These are phyloP conservation scores for Candoia aspera DNA, from an alignment of 2,113 vertebrate genomes.

Conservation along the genomic window DNA sequence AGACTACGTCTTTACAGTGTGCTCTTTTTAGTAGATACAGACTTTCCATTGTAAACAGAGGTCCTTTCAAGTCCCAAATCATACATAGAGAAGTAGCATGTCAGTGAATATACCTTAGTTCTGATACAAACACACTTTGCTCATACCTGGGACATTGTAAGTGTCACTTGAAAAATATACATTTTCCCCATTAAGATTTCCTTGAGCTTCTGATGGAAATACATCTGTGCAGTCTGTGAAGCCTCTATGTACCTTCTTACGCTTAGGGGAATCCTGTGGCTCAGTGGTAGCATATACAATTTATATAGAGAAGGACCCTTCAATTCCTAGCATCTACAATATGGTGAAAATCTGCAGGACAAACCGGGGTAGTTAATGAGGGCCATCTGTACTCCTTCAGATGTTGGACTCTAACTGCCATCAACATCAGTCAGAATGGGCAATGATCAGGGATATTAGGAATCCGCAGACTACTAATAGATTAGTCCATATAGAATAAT, in stretches of 20 bases:
- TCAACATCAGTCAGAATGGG: background rate
- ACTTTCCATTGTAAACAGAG: background rate
- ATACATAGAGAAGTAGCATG: background rate
- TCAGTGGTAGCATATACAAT: background rate
- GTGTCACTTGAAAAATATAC: background rate
- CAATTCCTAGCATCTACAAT: background rate
- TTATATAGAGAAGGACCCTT: background rate
- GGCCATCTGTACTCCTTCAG: background rate
- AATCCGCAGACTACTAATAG: background rate
- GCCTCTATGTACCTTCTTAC: background rate
- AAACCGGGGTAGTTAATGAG: background rate
- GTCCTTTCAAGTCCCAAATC: background rate
- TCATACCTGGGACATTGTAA: background rate
- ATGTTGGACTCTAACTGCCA: background rate
- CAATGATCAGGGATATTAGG: background rate
- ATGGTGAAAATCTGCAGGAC: background rate
- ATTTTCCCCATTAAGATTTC: background rate
- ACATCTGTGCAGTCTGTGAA: background rate
- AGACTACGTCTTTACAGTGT: background rate
- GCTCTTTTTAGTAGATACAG: background rate
- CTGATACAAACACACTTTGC: background rate
- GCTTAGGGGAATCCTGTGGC: background rate
- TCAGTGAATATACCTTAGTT: background rate
- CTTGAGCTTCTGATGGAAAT: background rate
- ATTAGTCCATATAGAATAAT: background rate